These are phyloP conservation scores for Alectoris magna DNA, from an alignment of 2,797 vertebrate species.

Conservation along the genomic window DNA sequence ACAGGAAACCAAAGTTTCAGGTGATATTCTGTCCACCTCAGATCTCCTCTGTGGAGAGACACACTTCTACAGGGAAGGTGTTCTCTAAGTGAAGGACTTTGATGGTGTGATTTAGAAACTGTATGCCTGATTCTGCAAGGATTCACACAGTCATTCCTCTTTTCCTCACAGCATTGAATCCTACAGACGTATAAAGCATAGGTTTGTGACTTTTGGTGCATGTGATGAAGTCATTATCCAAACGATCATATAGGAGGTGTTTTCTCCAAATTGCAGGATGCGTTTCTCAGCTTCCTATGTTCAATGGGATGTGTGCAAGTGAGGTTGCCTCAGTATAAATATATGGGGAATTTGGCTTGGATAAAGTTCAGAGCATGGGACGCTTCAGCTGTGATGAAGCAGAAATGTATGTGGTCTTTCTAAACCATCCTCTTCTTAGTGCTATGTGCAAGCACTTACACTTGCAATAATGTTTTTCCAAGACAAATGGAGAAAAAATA, in stretches of 20 bases:
- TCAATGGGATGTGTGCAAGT: background rate
- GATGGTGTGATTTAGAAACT: background rate
- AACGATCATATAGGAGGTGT: background rate
- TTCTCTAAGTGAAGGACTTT: background rate
- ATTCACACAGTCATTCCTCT: background rate
- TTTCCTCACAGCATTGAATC: background rate
- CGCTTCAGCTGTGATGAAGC: background rate
- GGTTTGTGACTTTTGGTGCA: background rate
- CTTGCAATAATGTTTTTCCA: conserved; percentile 37
- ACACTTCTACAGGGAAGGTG: background rate
- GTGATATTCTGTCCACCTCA: background rate
- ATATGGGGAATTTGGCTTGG: background rate
- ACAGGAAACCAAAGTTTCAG: background rate
- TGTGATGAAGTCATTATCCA: background rate
- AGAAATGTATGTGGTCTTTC: background rate
- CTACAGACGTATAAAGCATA: background rate
- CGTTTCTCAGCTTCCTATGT: background rate
- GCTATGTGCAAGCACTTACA: background rate
- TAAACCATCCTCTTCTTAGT: background rate
- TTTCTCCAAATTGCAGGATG: background rate
- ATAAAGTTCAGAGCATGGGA: background rate
- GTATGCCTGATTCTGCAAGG: background rate
- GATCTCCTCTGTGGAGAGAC: background rate
- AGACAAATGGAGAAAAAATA: conserved; percentile 31
- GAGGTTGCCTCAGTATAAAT: background rate